A percentile compares a stretch with the other conserved stretches of the same genome.
These are phyloP conservation scores for Drosophila triauraria DNA, from an alignment of 1,140 invertebrate species.

Conservation along the genomic window DNA sequence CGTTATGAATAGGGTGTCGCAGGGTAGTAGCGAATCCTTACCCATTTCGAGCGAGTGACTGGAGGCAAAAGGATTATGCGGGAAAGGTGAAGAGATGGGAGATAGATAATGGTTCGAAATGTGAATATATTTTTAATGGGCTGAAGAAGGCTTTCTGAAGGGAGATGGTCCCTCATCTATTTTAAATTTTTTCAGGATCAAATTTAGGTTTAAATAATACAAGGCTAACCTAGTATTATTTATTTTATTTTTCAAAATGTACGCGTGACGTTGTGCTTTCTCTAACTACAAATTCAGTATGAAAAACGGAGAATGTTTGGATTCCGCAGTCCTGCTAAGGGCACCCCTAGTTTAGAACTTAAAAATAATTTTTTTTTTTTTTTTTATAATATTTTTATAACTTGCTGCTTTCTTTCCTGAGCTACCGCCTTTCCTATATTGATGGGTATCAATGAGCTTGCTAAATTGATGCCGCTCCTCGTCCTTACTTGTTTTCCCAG, in stretches of 20 bases:
- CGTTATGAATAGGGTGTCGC: slow-evolving; percentile 47
- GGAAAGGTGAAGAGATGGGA: slow-evolving; percentile 3
- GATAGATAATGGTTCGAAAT: not conserved
- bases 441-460: slow-evolving; percentile 31
- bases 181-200: not conserved
- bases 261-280: too few species aligned
- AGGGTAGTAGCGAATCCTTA: slow-evolving; percentile 1
- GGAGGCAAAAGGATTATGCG: slow-evolving; percentile 33
- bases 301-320: too few species aligned
- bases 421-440: not conserved
- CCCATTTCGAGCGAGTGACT: slow-evolving; percentile 3
- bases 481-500: slow-evolving; percentile 16
- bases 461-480: slow-evolving; percentile 5
- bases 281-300: too few species aligned
- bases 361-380: too few species aligned
- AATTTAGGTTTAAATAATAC: too few species aligned
- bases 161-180: too few species aligned
- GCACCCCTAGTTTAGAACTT: too few species aligned
- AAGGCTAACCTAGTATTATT: too few species aligned
- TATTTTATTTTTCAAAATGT: too few species aligned
- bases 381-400: not conserved
- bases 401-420: too few species aligned
- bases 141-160: not conserved
- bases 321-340: too few species aligned
- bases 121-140: not conserved